Evolutionary conservation across 1,140 invertebrate species (phyloP).

Genomic region (Lasioglossum baleicum): DNA sequence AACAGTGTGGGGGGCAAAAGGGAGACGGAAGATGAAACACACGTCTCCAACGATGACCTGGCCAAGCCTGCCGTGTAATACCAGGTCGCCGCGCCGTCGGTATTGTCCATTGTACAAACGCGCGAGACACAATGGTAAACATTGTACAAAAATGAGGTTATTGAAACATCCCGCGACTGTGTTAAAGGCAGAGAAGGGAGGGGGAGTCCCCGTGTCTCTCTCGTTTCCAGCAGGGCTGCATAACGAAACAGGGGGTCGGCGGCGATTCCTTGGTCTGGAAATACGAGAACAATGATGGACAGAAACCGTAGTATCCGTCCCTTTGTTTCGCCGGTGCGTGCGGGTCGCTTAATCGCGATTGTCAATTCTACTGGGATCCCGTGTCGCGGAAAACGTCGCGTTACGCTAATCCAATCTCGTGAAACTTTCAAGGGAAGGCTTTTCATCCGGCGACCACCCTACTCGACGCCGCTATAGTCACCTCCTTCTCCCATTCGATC

Average conservation of each 20-base stretch:
- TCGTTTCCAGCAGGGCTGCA: background rate
- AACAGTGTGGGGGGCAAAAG: too few species aligned
- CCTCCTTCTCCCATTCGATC: background rate
- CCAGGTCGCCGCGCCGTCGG: background rate
- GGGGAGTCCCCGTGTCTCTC: background rate
- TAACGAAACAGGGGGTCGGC: slow-evolving; percentile 13
- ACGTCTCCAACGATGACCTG: background rate
- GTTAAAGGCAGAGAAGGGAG: background rate
- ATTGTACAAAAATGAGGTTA: slow-evolving; percentile 19
- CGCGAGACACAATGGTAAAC: background rate
- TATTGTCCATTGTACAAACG: background rate
- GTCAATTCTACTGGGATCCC: background rate
- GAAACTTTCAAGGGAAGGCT: background rate
- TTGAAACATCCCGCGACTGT: slow-evolving; percentile 15
- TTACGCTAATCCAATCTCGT: slow-evolving; percentile 4
- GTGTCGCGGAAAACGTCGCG: background rate
- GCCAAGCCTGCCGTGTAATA: background rate
- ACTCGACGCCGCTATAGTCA: background rate
- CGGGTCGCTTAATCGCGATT: slow-evolving; percentile 25
- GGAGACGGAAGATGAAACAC: too few species aligned
- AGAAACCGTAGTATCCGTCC: background rate
- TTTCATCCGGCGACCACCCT: background rate
- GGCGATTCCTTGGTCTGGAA: too few species aligned
- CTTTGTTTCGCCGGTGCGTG: slow-evolving; percentile 6
- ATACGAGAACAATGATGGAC: slow-evolving; percentile 13